Conservation (phyloP, 2,888 invertebrate genomes). For the Patella depressa region DNA sequence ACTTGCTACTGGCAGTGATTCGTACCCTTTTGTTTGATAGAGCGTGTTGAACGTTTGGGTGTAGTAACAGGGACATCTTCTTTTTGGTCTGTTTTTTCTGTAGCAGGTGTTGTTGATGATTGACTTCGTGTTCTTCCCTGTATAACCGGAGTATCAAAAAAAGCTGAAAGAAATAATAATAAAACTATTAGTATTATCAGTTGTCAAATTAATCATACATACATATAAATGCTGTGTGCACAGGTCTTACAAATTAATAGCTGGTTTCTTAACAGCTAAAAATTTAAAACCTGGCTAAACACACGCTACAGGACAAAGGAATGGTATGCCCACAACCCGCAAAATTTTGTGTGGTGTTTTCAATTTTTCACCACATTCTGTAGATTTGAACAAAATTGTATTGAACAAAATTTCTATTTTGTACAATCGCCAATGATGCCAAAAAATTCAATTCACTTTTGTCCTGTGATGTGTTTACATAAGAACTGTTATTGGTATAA, state of each 20-base stretch:
- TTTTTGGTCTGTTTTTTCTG: neutral
- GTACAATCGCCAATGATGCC: no score
- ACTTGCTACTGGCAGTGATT: neutral
- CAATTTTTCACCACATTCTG: no score
- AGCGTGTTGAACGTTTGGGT: constrained; percentile 37
- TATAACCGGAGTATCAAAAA: constrained; percentile 42
- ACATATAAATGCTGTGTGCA: no score
- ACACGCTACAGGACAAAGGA: constrained; percentile 36
- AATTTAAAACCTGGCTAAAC: constrained; percentile 34
- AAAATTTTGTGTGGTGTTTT: constrained; percentile 12
- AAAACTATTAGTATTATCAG: neutral
- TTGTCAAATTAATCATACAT: neutral
- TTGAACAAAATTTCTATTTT: no score
- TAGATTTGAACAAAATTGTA: no score
- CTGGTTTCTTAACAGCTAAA: neutral
- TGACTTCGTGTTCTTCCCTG: constrained; percentile 42
- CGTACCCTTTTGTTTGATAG: constrained; percentile 38
- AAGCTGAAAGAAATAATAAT: constrained; percentile 28
- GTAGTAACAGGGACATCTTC: constrained; percentile 14
- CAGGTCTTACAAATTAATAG: neutral
- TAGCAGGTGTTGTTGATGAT: constrained; percentile 21
- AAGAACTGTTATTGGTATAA: no score
- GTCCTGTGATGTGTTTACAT: no score
- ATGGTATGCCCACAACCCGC: constrained; percentile 29
- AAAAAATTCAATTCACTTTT: no score